phyloP scores from a whole-genome alignment of 2,113 vertebrate species.

The Platichthys stellatus region DNA sequence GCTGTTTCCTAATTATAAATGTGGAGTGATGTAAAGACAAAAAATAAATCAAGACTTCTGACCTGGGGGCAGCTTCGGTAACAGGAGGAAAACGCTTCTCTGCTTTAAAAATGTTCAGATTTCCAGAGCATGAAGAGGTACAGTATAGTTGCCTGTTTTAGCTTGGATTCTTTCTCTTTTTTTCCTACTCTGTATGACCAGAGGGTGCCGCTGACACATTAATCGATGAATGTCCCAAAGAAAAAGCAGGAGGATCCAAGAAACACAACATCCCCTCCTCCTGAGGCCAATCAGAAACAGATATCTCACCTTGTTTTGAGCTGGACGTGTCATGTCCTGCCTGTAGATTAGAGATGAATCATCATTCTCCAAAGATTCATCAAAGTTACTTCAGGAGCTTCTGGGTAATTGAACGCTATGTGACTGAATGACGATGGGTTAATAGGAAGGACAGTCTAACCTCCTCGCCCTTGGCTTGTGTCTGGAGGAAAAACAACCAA shows the following conservation, averaged over 20 bases:
- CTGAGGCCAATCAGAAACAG: neutral
- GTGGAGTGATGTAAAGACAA: too few relatives aligned
- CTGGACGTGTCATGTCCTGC: neutral
- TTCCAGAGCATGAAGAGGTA: neutral
- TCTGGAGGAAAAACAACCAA: constrained; percentile 12
- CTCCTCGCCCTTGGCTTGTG: neutral
- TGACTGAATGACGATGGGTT: neutral
- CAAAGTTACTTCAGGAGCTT: neutral
- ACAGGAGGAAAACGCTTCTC: too few relatives aligned
- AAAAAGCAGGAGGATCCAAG: too few relatives aligned
- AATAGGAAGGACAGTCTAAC: neutral
- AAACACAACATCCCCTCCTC: neutral
- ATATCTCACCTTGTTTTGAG: constrained; percentile 30
- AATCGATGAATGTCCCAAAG: constrained; percentile 18
- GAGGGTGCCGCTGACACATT: neutral
- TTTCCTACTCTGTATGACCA: neutral
- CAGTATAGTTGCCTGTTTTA: neutral
- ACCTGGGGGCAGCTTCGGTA: too few relatives aligned
- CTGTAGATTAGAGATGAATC: neutral
- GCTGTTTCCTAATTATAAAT: too few relatives aligned
- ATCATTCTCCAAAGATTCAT: constrained; percentile 7
- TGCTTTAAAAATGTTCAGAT: neutral
- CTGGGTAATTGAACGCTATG: neutral
- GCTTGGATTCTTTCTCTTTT: too few relatives aligned
- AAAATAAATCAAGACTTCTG: too few relatives aligned